Conservation (phyloP, 2,797 vertebrate species). For the Lindbergichthys nudifrons region DNA sequence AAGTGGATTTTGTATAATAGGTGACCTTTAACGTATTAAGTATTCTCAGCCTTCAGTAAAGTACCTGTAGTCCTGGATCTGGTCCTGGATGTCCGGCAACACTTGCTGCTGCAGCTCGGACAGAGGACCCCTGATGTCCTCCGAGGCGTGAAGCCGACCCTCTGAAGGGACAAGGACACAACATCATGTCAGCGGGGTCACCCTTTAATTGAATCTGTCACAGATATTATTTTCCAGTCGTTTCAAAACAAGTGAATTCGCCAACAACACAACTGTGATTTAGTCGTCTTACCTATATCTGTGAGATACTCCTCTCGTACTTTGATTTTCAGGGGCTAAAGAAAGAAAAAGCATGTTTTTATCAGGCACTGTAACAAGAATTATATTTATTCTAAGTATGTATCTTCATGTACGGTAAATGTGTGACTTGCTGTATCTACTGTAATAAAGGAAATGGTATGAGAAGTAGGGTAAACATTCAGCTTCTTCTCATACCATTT, state of each 20-base stretch:
- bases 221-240: too few relatives aligned
- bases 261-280: rapidly evolving
- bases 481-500: neutral
- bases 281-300: constrained; percentile 89
- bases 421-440: too few relatives aligned
- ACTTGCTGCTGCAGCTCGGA: constrained; percentile 91
- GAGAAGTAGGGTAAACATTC: too few relatives aligned
- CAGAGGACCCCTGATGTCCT: constrained; percentile 88
- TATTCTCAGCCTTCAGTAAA: neutral
- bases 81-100: constrained; percentile 92
- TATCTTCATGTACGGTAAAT: too few relatives aligned
- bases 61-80: constrained; percentile 96
- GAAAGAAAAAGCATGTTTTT: constrained; percentile 8
- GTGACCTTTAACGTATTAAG: neutral
- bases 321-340: constrained; percentile 90
- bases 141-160: constrained; percentile 86
- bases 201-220: too few relatives aligned
- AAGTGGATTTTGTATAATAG: too few relatives aligned
- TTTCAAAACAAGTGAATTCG: too few relatives aligned
- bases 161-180: constrained; percentile 75
- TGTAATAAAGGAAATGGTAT: too few relatives aligned
- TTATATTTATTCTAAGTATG: too few relatives aligned
- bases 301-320: constrained; percentile 87
- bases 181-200: neutral
- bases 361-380: too few relatives aligned